Base-by-base conservation (phyloP, 53 echinoderm and acorn worm species). In the Arbacia lixula region DNA sequence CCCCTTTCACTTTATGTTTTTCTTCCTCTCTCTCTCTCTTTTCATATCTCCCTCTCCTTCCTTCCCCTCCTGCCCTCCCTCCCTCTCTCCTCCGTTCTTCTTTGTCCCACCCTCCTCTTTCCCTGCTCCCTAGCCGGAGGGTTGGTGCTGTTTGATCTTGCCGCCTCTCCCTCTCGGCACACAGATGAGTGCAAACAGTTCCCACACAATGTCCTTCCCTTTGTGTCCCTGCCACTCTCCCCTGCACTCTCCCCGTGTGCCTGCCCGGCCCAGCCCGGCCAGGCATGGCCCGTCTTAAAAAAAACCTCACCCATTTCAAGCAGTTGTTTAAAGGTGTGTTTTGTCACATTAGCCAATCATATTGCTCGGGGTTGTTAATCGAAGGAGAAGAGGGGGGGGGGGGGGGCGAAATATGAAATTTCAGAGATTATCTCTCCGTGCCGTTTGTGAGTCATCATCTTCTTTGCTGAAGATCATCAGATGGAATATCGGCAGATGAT, bases 101-200 rank as follows among this genome's bases (percentile, higher is more conserved):
- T 10, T 46, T 14, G 21, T 31, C 34, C 53, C n/a, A 29, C 12
- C 21, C 75, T 35, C 24, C 10, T 60, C 6, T 26, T 28, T 60
- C 60, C 37, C 12, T 14, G 14, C 25, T 12, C 79, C 41, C 28
- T 39, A 32, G 35, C 79, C 79, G 36, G 12, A 38, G 58, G 41
- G 58, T 28, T 22, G 21, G 25, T 16, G 24, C 41, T 40, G 60
- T 78, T 78, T 78, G 79, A 78, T 78, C 25, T 6, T 60, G 60
- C 79, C 79, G 79, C 39, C 61, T 24, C 38, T 38, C 79, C 79
- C 79, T 60, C 60, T 57, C 19, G 79, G 79, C 79, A 78, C 38
- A 37, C 39, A 60, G 42, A 24, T 38, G 79, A 27, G 57, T 1
- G 79, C 79, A 78, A 78, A 78, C 79, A 78, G 25, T 75, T 75